phyloP scores from a whole-genome alignment of 2,888 invertebrate genomes.

The Nephrocerus scutellatus region DNA sequence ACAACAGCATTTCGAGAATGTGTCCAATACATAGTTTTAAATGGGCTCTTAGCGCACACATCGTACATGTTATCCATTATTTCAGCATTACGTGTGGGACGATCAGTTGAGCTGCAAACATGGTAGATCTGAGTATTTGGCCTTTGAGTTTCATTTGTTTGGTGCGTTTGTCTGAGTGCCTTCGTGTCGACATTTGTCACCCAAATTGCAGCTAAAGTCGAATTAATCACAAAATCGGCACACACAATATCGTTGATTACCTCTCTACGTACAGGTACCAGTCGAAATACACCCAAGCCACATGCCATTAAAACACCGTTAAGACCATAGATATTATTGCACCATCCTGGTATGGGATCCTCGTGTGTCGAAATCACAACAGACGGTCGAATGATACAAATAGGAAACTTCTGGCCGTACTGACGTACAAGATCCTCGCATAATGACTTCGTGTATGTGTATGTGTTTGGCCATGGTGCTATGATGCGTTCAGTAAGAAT shows the following conservation, averaged over 20 bases:
- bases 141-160: neutral
- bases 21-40: too few relatives aligned
- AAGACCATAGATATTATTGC: constrained; percentile 26
- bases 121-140: constrained; percentile 24
- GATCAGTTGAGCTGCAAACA: constrained; percentile 20
- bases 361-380: constrained; percentile 29
- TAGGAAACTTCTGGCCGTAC: constrained; percentile 22
- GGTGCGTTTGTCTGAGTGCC: neutral
- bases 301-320: constrained; percentile 26
- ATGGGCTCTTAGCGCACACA: too few relatives aligned
- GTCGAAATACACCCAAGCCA: constrained; percentile 26
- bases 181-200: constrained; percentile 18
- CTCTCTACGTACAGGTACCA: constrained; percentile 14
- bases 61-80: too few relatives aligned
- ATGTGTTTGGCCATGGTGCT: constrained; percentile 30
- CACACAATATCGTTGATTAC: constrained; percentile 26
- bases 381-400: constrained; percentile 27
- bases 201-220: constrained; percentile 29
- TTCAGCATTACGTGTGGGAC: constrained; percentile 13
- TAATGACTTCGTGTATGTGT: constrained; percentile 29
- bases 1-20: too few relatives aligned
- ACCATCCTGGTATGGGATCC: constrained; percentile 30
- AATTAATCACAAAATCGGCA: constrained; percentile 31
- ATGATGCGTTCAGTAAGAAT: constrained; percentile 25
- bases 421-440: constrained; percentile 28